Percentiles rank a stretch among this genome's conserved stretches.
phyloP scores from a whole-genome alignment of 2,113 vertebrate species.

The Leptobrachium ailaonicum region DNA sequence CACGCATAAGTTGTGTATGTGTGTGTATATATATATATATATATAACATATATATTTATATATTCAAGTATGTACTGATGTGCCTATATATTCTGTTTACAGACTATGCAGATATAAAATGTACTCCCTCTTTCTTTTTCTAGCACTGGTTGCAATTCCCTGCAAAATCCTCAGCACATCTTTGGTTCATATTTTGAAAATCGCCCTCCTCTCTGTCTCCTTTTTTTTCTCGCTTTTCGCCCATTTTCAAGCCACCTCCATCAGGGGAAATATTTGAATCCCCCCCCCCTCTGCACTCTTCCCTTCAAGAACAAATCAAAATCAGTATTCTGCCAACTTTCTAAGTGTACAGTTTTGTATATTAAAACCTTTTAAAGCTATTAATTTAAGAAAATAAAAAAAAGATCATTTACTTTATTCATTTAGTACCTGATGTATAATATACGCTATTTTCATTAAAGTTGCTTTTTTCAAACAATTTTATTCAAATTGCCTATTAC shows the following conservation, averaged over 20 bases:
- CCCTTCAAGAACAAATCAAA: slow-evolving; percentile 56
- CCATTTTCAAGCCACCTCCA: slow-evolving; percentile 53
- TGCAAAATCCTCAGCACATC: too few relatives aligned
- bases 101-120: too few relatives aligned
- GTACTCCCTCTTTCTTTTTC: too few relatives aligned
- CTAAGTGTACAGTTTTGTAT: slow-evolving; percentile 98
- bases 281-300: slow-evolving; percentile 14
- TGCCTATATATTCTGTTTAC: too few relatives aligned
- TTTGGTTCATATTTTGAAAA: too few relatives aligned
- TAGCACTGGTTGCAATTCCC: too few relatives aligned
- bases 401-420: slow-evolving; percentile 95
- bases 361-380: slow-evolving; percentile 88
- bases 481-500: slow-evolving; percentile 95
- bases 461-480: slow-evolving; percentile 94
- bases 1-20: too few relatives aligned
- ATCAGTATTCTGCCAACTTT: slow-evolving; percentile 85
- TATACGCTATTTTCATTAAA: slow-evolving; percentile 97
- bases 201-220: background rate
- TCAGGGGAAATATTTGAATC: slow-evolving; percentile 52
- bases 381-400: slow-evolving; percentile 94
- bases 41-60: too few relatives aligned
- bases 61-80: too few relatives aligned
- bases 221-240: background rate
- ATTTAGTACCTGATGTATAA: slow-evolving; percentile 96
- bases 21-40: too few relatives aligned